Conservation (phyloP, 1,140 invertebrate genomes). For the Halictus rubicundus region DNA sequence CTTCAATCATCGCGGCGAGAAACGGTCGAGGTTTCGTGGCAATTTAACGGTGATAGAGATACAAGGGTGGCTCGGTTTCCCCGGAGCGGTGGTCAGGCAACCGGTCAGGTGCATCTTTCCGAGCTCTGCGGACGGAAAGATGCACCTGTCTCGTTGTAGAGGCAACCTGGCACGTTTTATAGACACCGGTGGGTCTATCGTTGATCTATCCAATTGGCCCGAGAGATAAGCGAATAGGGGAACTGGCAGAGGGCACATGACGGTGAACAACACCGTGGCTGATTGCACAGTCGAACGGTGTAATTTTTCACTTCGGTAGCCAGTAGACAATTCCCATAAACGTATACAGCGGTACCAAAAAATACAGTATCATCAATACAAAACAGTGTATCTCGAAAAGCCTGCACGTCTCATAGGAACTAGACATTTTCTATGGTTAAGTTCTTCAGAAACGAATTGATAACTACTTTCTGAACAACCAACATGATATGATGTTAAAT, state of each 20-base stretch:
- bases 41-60: constrained; percentile 51
- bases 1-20: constrained; percentile 16
- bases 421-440: no score
- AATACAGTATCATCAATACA: no score
- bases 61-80: constrained; percentile 17
- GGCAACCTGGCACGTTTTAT: constrained; percentile 50
- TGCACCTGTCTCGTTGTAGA: constrained; percentile 59
- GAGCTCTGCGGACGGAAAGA: constrained; percentile 20
- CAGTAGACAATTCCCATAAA: no score
- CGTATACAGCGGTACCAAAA: no score
- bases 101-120: constrained; percentile 49
- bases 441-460: no score
- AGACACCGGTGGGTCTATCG: constrained; percentile 56
- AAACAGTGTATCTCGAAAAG: no score
- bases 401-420: no score
- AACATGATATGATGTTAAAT: no score
- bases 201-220: constrained; percentile 71
- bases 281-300: background rate
- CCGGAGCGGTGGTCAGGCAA: background rate
- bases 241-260: constrained; percentile 50
- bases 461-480: no score
- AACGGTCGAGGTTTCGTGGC: constrained; percentile 20
- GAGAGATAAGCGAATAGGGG: constrained; percentile 65
- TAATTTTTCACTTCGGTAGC: no score
- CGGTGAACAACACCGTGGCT: constrained; percentile 46